Percentiles rank a stretch among this genome's conserved stretches.
These are phyloP conservation scores for Lithophane leautieri DNA, from an alignment of 2,888 invertebrate genomes.

Conservation along the genomic window DNA sequence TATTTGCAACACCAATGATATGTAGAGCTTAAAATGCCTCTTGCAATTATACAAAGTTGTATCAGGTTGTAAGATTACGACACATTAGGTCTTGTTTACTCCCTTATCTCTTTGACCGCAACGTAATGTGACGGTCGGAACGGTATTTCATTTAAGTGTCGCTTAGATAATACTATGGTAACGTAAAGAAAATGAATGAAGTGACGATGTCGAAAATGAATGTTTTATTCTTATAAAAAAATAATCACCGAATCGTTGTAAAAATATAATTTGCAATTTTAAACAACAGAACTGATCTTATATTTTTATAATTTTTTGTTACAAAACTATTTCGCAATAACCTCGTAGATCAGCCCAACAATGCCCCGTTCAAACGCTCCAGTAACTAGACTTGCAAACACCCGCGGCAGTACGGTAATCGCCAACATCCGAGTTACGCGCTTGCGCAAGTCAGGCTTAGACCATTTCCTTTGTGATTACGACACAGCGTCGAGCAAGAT, in stretches of 20 bases:
- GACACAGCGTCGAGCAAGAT: constrained; percentile 72
- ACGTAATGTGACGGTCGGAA: not conserved
- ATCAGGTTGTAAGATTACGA: constrained; percentile 17
- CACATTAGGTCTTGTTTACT: constrained; percentile 5
- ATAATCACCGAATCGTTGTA: not conserved
- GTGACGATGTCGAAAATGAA: accelerated
- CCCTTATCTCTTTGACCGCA: not conserved
- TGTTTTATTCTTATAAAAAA: not conserved
- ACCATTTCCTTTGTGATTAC: constrained; percentile 79
- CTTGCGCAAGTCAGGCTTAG: constrained; percentile 73
- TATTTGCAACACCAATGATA: constrained; percentile 58
- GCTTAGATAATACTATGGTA: not conserved
- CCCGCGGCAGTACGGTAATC: constrained; percentile 76
- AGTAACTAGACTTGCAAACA: constrained; percentile 63
- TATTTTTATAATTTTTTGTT: not conserved
- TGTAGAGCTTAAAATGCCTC: constrained; percentile 44
- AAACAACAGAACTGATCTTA: not conserved
- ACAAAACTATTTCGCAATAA: constrained; percentile 18
- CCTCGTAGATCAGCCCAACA: constrained; percentile 31
- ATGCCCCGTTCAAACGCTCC: constrained; percentile 59
- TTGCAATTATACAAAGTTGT: constrained; percentile 44
- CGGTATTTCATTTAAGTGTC: not conserved
- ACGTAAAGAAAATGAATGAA: not conserved
- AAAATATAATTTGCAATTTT: not conserved
- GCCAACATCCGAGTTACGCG: constrained; percentile 85